Base-by-base conservation (phyloP, 2,888 invertebrate genomes). In the Sinodicranocentrus sp. region DNA sequence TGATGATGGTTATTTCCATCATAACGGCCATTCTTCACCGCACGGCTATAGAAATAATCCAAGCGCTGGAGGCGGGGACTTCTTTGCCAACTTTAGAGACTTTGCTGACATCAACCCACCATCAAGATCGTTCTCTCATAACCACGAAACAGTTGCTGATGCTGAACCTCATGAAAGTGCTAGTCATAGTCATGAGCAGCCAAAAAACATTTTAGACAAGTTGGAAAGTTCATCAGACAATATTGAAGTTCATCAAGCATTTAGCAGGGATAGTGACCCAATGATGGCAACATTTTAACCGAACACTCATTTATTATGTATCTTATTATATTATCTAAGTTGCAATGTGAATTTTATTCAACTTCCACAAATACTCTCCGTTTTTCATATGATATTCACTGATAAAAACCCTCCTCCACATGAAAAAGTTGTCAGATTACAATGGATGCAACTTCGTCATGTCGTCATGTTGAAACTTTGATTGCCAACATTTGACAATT, bases 61-160 rank as follows among this genome's bases (percentile, higher is more conserved):
- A 2, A 78, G 77, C 33, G 76, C 82, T n/a, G 85, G 83, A 10
- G 90, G 90, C 1, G 91, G 94, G 80, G 96, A 96, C 89, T 96
- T 96, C 89, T 96, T 97, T 89, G 95, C 96, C 2, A 96, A 96
- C 90, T 97, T 97, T 91, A 93, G 95, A 89, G 97, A 97, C 90
- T 97, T 97, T 89, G 96, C 97, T 0, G 97, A 97, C 89, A 96
- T 97, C 75, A 96, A 96, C 85, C 94, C 95, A 1, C 95, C 96
- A 0, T 93, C 95, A 0, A 95, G 95, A 89, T 92, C 94, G 0
- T 95, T 95, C 5, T 96, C 88, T 21, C 87, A 87, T 82, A 84
- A 85, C 48, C 85, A 86, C 54, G 87, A 87, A 84, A 85, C 87
- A 1, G 63, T 85, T 44, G 83, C 71, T 54, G 73, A 78, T 39